A percentile compares a stretch with the other conserved stretches of the same genome.
These are phyloP conservation scores for Mycteria americana DNA, from an alignment of 2,797 vertebrate genomes.

Conservation along the genomic window DNA sequence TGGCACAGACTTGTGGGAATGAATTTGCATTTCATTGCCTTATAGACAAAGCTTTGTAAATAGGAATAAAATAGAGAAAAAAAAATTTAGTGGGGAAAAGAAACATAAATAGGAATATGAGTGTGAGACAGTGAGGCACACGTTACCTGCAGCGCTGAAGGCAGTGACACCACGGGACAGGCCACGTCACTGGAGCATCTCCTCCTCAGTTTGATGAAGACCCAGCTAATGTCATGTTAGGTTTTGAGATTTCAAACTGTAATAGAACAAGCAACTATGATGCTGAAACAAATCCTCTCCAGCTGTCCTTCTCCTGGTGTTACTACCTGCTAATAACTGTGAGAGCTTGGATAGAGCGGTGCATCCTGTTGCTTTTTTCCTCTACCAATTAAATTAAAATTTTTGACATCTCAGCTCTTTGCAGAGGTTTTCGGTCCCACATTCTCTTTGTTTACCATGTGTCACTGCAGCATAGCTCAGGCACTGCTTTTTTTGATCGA, in stretches of 20 bases:
- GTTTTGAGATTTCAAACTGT: background rate
- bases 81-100: fast-evolving
- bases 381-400: background rate
- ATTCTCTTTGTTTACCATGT: fast-evolving
- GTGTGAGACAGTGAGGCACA: background rate
- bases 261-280: background rate
- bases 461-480: background rate
- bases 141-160: background rate
- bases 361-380: background rate
- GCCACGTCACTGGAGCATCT: background rate
- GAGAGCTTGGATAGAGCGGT: background rate
- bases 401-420: background rate
- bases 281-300: background rate
- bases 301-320: background rate
- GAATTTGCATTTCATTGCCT: background rate
- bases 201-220: background rate
- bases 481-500: background rate
- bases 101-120: fast-evolving
- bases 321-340: fast-evolving
- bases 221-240: fast-evolving
- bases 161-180: fast-evolving
- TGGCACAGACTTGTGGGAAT: background rate
- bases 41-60: background rate
- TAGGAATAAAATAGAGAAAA: background rate
- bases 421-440: background rate